A percentile compares a stretch with the other conserved stretches of the same genome.
phyloP scores from a whole-genome alignment of 2,797 vertebrate species.

The Mergus octosetaceus region DNA sequence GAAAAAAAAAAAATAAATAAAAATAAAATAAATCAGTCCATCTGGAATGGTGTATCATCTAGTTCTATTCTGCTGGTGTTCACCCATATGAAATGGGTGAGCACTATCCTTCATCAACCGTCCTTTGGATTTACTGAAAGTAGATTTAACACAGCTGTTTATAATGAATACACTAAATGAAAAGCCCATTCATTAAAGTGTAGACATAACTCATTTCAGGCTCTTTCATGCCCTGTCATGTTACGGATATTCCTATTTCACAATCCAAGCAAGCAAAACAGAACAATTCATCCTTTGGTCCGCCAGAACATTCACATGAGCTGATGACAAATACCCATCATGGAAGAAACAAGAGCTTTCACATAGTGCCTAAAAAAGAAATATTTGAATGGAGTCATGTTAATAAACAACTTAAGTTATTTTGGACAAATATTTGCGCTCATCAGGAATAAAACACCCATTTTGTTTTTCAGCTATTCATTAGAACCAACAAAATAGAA shows the following conservation, averaged over 20 bases:
- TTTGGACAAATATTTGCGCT: slow-evolving; percentile 44
- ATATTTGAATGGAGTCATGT: slow-evolving; percentile 31
- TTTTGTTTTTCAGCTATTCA: slow-evolving; percentile 5
- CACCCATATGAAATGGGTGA: neutral
- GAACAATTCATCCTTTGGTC: slow-evolving; percentile 57
- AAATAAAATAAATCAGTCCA: neutral
- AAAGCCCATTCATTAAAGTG: slow-evolving; percentile 39
- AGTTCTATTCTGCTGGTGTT: neutral
- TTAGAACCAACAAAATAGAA: neutral
- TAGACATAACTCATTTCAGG: slow-evolving; percentile 35
- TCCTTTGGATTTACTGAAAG: slow-evolving; percentile 20
- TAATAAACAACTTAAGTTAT: slow-evolving; percentile 55
- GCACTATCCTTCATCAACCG: neutral
- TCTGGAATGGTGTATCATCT: neutral
- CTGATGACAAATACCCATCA: slow-evolving; percentile 48
- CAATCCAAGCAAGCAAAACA: slow-evolving; percentile 60
- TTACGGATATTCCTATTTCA: slow-evolving; percentile 59
- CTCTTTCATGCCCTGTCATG: slow-evolving; percentile 49
- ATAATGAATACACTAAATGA: neutral
- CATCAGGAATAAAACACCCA: neutral
- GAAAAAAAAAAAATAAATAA: neutral
- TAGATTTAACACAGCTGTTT: slow-evolving; percentile 13
- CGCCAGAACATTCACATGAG: slow-evolving; percentile 59
- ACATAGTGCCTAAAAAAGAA: slow-evolving; percentile 56
- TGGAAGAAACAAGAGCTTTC: slow-evolving; percentile 45